Evolutionary conservation across 2,113 vertebrate species (phyloP).

Genomic region (Osmerus mordax): DNA sequence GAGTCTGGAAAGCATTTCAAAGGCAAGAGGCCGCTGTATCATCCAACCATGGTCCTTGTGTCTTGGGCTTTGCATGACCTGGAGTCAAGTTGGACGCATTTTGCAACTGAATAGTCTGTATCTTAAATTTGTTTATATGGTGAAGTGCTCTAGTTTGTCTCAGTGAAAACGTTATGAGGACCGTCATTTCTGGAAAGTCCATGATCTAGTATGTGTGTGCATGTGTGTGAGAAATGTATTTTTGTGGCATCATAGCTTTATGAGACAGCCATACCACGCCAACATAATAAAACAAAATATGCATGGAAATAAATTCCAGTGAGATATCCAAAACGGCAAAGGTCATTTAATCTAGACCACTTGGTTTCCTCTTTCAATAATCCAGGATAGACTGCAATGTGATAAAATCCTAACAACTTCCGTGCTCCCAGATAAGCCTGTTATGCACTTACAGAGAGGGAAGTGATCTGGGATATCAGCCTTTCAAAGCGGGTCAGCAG

Average conservation of each 20-base stretch:
- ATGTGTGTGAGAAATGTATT: not conserved
- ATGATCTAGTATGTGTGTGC: not conserved
- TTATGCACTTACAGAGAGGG: slow-evolving; percentile 64
- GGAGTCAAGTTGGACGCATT: slow-evolving; percentile 59
- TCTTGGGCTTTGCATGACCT: slow-evolving; percentile 67
- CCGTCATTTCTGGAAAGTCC: no score
- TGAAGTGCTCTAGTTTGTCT: no score
- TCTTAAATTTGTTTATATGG: slow-evolving; percentile 20
- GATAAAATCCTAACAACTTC: slow-evolving; percentile 73
- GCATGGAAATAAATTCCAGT: slow-evolving; percentile 18
- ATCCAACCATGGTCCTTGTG: slow-evolving; percentile 55
- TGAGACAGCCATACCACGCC: not conserved
- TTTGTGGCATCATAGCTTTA: slow-evolving; percentile 20
- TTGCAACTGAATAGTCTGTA: slow-evolving; percentile 50
- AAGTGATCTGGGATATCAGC: slow-evolving; percentile 70
- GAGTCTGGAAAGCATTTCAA: slow-evolving; percentile 69
- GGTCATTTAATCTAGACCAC: slow-evolving; percentile 44
- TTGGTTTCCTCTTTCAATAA: slow-evolving; percentile 66
- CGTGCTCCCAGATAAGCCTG: slow-evolving; percentile 64
- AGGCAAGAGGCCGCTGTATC: slow-evolving; percentile 62
- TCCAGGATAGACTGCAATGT: slow-evolving; percentile 56
- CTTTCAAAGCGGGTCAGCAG: slow-evolving; percentile 65
- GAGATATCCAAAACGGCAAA: slow-evolving; percentile 44
- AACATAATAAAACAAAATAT: slow-evolving; percentile 12
- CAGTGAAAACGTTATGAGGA: no score